Percentiles rank a stretch among this genome's conserved stretches.
phyloP scores from a whole-genome alignment of 2,888 invertebrate genomes.

The Callyntrura sp. region DNA sequence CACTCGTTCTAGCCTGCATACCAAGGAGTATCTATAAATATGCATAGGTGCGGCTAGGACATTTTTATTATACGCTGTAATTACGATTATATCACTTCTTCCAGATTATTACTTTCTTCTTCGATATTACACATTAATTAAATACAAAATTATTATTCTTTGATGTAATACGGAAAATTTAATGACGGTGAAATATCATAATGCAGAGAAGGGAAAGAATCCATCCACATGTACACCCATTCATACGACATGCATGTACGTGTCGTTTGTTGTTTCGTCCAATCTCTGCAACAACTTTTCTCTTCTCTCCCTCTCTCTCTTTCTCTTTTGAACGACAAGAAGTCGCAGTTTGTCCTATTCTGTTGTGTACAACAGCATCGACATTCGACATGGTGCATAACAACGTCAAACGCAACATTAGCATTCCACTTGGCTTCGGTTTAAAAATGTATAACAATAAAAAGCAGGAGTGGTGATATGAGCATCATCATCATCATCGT shows the following conservation, averaged over 20 bases:
- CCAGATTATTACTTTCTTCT: slow-evolving; percentile 41
- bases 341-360: no score
- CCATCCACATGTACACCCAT: background rate
- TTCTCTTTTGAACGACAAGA: no score
- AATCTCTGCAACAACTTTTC: background rate
- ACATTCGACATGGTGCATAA: no score
- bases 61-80: slow-evolving; percentile 27
- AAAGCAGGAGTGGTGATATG: no score
- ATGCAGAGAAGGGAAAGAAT: slow-evolving; percentile 10
- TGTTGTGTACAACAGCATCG: no score
- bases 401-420: no score
- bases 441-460: no score
- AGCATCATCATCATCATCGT: no score
- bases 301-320: no score
- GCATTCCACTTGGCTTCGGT: no score
- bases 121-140: slow-evolving; percentile 40
- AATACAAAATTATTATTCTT: slow-evolving; percentile 41
- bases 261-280: background rate
- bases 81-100: slow-evolving; percentile 47
- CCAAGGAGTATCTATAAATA: slow-evolving; percentile 33
- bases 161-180: slow-evolving; percentile 39
- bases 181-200: slow-evolving; percentile 40
- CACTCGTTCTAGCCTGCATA: background rate
- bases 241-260: background rate
- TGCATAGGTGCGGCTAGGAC: background rate